Percentiles rank a stretch among this genome's conserved stretches.
phyloP scores from a whole-genome alignment of 2,113 vertebrate genomes.

The Cyprinodon variegatus region DNA sequence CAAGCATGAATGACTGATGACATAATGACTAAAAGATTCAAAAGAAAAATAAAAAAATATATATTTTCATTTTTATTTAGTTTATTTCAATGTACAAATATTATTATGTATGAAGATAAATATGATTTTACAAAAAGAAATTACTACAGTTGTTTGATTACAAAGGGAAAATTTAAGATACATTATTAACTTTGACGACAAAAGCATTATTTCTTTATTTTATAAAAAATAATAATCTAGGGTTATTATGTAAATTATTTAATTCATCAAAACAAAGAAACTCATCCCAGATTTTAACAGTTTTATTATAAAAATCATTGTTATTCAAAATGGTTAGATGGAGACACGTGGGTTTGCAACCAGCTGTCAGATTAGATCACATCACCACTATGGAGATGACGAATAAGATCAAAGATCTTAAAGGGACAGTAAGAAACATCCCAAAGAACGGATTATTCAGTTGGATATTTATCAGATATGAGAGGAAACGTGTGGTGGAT shows the following conservation, averaged over 20 bases:
- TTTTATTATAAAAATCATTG: slow-evolving; percentile 8
- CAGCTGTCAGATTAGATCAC: slow-evolving; percentile 52
- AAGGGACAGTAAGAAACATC: slow-evolving; percentile 1
- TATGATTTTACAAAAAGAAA: not conserved
- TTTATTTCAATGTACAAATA: not conserved
- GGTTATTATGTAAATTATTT: not conserved
- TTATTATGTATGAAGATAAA: not conserved
- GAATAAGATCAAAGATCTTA: slow-evolving; percentile 21
- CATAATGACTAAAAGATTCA: not conserved
- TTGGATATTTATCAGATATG: not conserved
- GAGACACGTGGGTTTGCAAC: slow-evolving; percentile 46
- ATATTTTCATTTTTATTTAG: not conserved
- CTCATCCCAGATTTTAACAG: slow-evolving; percentile 25
- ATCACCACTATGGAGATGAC: slow-evolving; percentile 42
- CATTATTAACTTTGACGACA: too few relatives aligned
- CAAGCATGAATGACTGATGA: slow-evolving; percentile 39
- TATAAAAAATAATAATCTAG: too few relatives aligned
- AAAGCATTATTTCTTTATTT: too few relatives aligned
- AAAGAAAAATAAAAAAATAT: too few relatives aligned
- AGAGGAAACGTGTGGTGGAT: not conserved
- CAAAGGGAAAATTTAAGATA: not conserved
- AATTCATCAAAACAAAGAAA: not conserved
- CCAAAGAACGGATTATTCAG: slow-evolving; percentile 1
- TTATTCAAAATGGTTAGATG: slow-evolving; percentile 39
- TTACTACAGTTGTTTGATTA: not conserved